phyloP scores from a whole-genome alignment of 2,888 invertebrate genomes.

The Drosophila greeni region DNA sequence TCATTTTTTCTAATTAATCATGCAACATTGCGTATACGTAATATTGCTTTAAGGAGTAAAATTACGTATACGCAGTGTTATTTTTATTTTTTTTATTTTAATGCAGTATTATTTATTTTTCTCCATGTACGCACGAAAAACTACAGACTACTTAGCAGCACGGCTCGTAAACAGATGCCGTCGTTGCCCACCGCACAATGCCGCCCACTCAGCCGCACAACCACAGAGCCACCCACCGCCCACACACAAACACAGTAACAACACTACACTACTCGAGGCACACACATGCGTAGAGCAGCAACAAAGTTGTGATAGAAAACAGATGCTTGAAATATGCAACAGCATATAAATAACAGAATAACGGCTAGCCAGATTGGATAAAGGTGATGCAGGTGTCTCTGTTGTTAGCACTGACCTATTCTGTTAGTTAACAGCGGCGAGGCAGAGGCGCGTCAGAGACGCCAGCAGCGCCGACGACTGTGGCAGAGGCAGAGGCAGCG shows the following conservation, averaged over 20 bases:
- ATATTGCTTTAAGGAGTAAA: neutral
- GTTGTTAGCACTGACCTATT: slow-evolving; percentile 66
- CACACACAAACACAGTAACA: slow-evolving; percentile 2
- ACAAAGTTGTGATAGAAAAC: slow-evolving; percentile 67
- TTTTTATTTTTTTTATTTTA: neutral
- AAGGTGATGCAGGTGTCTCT: slow-evolving; percentile 43
- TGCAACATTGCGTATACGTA: neutral
- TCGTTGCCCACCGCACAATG: slow-evolving; percentile 3
- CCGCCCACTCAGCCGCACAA: slow-evolving; percentile 19
- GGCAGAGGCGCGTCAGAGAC: slow-evolving; percentile 14
- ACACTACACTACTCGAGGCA: slow-evolving; percentile 8
- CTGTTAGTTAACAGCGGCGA: slow-evolving; percentile 23
- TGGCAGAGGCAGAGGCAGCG: slow-evolving; percentile 22
- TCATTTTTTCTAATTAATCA: neutral
- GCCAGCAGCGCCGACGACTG: slow-evolving; percentile 11
- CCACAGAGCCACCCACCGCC: slow-evolving; percentile 16
- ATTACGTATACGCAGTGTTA: slow-evolving; percentile 8
- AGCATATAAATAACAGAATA: slow-evolving; percentile 67
- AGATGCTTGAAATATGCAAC: slow-evolving; percentile 68
- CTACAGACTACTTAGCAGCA: slow-evolving; percentile 41
- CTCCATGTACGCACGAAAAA: slow-evolving; percentile 26
- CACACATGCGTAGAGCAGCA: slow-evolving; percentile 45
- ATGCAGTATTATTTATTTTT: slow-evolving; percentile 1
- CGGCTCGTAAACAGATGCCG: slow-evolving; percentile 24
- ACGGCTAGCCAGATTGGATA: slow-evolving; percentile 63